A percentile compares a stretch with the other conserved stretches of the same genome.
phyloP scores from a whole-genome alignment of 2,113 vertebrate species.

The Harpagus bidentatus region DNA sequence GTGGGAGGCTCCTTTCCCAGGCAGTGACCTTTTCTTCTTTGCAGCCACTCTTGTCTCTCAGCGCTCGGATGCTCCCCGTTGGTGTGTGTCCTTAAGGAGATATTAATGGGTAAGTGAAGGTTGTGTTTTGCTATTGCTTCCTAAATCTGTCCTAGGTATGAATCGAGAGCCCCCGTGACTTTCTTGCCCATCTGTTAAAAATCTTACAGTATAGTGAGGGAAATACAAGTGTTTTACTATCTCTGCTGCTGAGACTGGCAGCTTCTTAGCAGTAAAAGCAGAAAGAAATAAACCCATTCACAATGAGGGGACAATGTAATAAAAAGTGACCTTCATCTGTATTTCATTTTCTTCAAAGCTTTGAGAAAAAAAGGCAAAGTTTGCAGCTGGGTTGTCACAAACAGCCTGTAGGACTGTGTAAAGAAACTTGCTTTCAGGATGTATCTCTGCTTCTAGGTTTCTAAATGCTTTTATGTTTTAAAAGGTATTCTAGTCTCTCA shows the following conservation, averaged over 20 bases:
- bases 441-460: background rate
- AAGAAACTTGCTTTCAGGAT: background rate
- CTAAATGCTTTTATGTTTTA: background rate
- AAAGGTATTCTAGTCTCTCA: background rate
- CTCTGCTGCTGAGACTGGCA: background rate
- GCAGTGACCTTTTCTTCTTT: background rate
- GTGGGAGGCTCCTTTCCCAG: background rate
- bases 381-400: background rate
- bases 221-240: background rate
- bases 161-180: background rate
- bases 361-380: background rate
- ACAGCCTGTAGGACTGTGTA: background rate
- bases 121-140: background rate
- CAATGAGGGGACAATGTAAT: background rate
- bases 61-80: background rate
- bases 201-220: background rate
- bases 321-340: constrained; percentile 7
- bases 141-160: background rate
- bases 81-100: background rate
- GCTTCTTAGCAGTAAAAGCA: background rate
- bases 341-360: constrained; percentile 25
- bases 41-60: background rate
- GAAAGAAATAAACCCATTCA: background rate
- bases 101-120: background rate
- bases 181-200: background rate